Base-by-base conservation (phyloP, 2,888 invertebrate species). In the Nematopogon swammerdamellus region DNA sequence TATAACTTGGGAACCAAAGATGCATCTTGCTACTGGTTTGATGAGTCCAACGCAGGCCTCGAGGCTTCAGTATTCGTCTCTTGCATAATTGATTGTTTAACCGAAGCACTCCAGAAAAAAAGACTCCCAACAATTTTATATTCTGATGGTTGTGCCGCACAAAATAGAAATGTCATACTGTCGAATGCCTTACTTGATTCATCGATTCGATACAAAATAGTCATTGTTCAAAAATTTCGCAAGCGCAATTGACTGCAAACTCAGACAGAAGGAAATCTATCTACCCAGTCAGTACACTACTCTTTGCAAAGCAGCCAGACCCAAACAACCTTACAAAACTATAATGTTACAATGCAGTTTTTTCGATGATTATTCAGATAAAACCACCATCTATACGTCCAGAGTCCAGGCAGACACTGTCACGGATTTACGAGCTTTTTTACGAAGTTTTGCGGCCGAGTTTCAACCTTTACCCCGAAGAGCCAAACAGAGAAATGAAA, bases 211-310 rank as follows among this genome's bases (percentile, higher is more conserved):
- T 30, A 29, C 18, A 46, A 46, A 16, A 30, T 17, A 29, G 46
- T 29, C 46, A 46, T 46, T 29, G n/a, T 18, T 18, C 46, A 46
- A 30, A 46, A 46, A 20, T 14, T 25, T 46, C 20, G n/a, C 5
- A 17, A 54, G 56, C 47, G 47, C 50, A 4, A 60, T 65, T 46
- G 65, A 65, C 53, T 53, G 53, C 29, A 58, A 55, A 29, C 30
- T 59, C 17, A 58, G 58, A 52, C 52, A 58, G n/a, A 53, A 54
- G 49, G 55, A 55, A 29, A 57, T 59, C 29, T 54, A 51, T 47
- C 17, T 55, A 8, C 60, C 59, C 18, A 36, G 47, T 17, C 58
- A 60, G 25, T 60, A 58, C 53, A 44, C 54, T 3, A 18, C 50
- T 44, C 45, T 58, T 16, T 54, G 54, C 36, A 53, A 46, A 45